phyloP scores from a whole-genome alignment of 2,797 vertebrate genomes.

The Streptopelia turtur region DNA sequence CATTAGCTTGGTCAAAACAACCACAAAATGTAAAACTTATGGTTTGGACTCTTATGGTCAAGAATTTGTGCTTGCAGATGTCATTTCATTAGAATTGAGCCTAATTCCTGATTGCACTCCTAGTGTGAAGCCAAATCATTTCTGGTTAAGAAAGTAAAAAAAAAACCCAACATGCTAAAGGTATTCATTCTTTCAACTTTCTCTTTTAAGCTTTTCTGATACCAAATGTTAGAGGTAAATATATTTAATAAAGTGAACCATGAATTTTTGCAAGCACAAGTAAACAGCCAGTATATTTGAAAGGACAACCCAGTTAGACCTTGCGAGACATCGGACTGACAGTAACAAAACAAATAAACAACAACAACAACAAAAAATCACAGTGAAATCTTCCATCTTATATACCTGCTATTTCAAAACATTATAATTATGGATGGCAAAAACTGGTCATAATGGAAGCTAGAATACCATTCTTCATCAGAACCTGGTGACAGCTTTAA shows the following conservation, averaged over 20 bases:
- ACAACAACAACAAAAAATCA: neutral
- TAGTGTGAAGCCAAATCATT: neutral
- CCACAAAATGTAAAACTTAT: neutral
- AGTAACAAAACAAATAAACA: neutral
- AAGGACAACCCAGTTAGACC: neutral
- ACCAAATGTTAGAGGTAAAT: neutral
- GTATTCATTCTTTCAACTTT: neutral
- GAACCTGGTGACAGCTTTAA: neutral
- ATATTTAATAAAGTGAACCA: neutral
- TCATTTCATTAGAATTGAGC: neutral
- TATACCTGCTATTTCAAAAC: neutral
- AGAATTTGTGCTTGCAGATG: neutral
- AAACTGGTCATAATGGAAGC: fast-evolving
- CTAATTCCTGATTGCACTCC: neutral
- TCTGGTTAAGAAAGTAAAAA: neutral
- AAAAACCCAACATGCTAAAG: neutral
- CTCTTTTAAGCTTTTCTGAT: neutral
- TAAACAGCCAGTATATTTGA: neutral
- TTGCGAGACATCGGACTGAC: neutral
- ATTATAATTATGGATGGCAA: neutral
- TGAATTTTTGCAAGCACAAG: neutral
- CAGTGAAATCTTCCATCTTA: neutral
- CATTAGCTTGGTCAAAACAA: neutral
- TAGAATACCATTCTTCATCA: neutral
- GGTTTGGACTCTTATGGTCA: neutral